A percentile compares a stretch with the other conserved stretches of the same genome.
Evolutionary conservation across 2,113 vertebrate species (phyloP).

Genomic region (Neolamprologus longior): DNA sequence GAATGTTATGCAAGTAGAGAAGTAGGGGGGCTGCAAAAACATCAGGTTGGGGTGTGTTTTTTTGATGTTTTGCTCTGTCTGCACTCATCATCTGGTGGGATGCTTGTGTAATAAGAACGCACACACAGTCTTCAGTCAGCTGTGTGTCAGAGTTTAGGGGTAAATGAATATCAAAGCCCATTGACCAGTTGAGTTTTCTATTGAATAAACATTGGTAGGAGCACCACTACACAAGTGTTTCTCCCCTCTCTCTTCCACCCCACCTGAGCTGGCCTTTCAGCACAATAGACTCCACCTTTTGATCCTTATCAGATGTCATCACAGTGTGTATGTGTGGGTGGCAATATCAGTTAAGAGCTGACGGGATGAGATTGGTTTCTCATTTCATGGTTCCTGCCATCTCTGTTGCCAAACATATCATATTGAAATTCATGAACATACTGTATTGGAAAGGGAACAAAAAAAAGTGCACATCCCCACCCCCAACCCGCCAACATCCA

Average conservation of each 20-base stretch:
- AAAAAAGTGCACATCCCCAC: neutral
- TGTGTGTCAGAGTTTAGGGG: neutral
- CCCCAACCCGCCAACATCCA: neutral
- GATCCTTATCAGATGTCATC: constrained; percentile 28
- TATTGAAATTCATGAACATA: constrained; percentile 38
- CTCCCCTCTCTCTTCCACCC: neutral
- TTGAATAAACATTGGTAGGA: neutral
- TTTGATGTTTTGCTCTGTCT: neutral
- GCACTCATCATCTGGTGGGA: neutral
- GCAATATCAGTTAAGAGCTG: constrained; percentile 2
- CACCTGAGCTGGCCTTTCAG: constrained; percentile 19
- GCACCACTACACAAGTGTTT: neutral
- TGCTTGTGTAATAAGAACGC: neutral
- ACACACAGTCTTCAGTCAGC: neutral
- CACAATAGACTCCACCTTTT: constrained; percentile 29
- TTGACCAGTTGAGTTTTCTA: neutral
- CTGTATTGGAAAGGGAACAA: constrained; percentile 14
- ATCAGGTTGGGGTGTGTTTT: neutral
- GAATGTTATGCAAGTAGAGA: constrained; percentile 25
- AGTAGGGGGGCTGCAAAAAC: neutral
- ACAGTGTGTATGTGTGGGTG: neutral
- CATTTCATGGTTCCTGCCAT: constrained; percentile 18
- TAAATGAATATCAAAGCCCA: neutral
- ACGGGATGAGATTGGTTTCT: constrained; percentile 20
- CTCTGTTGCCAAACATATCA: constrained; percentile 3